Percentiles rank a stretch among this genome's conserved stretches.
phyloP scores from a whole-genome alignment of 2,888 invertebrate species.

The Anarsia innoxiella region DNA sequence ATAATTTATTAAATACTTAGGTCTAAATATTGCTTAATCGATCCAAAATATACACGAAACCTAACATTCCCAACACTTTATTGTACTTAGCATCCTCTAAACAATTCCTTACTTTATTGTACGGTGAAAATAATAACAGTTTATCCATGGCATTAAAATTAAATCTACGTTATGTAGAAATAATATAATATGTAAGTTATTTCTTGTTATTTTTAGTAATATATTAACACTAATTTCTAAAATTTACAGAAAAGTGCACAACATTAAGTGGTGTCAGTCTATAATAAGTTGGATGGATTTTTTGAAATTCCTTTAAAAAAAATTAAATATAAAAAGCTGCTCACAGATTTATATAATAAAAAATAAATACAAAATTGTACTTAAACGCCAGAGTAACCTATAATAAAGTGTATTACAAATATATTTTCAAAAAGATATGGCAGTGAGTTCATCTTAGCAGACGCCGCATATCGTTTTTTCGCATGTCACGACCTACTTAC shows the following conservation, averaged over 20 bases:
- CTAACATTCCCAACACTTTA: constrained; percentile 28
- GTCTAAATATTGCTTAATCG: constrained; percentile 69
- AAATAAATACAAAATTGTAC: constrained; percentile 11
- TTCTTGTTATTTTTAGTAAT: constrained; percentile 38
- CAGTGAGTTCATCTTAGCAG: constrained; percentile 29
- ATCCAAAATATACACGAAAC: constrained; percentile 63
- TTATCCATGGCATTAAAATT: constrained; percentile 43
- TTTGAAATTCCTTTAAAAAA: constrained; percentile 33
- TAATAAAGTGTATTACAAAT: constrained; percentile 14
- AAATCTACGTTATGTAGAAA: constrained; percentile 33
- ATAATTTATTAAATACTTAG: constrained; percentile 63
- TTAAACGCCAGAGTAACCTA: constrained; percentile 6
- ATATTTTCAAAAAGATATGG: constrained; percentile 24
- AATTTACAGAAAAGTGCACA: constrained; percentile 68
- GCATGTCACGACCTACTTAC: constrained; percentile 6
- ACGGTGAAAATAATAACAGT: constrained; percentile 24
- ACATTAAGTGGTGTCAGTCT: constrained; percentile 73
- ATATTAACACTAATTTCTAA: constrained; percentile 47
- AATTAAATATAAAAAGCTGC: constrained; percentile 37
- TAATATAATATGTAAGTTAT: constrained; percentile 19
- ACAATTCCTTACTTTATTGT: constrained; percentile 53
- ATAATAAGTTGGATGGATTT: constrained; percentile 72
- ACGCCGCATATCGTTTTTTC: constrained; percentile 9
- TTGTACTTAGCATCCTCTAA: constrained; percentile 48
- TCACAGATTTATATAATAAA: constrained; percentile 7